Evolutionary conservation across 2,113 vertebrate genomes (phyloP), one percentile per base, ranked within the genome.

Genomic region (Brachypteracias leptosomus): DNA sequence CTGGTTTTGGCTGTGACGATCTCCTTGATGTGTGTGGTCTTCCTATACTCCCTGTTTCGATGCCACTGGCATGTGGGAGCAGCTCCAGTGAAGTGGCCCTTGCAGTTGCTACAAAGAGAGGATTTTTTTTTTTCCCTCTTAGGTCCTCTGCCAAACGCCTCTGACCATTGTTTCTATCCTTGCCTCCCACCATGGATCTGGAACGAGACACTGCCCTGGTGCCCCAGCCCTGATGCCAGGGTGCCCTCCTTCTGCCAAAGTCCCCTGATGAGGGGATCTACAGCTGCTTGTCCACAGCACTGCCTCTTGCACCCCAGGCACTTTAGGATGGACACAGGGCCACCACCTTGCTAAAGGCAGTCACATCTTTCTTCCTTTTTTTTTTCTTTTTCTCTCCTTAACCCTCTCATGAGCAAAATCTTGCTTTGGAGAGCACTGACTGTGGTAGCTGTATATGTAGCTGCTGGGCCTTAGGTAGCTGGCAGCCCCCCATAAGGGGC

Each of bases 1-100:
- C 54, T 88, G 77, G 74, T 46, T 93, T 95, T 81, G 66, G 36
- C 94, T 87, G 81, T 65, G 71, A 82, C 3, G 1, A 36, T 79
- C 82, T 81, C 67, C 90, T 96, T 91, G 72, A 95, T 88, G 93
- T 94, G 95, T 96, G 96, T 96, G 95, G 96, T 96, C 95, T 80
- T 80, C 71, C 85, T 7, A 10, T 51, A 4, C 25, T 87, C 78
- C 67, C n/a, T 2, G 2, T 73, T 65, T 73, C 3, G 12, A 57
- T 0, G 52, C 95, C 35, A 9, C 76, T 7, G 20, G 91, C 16
- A 0, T 82, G 85, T 91, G 88, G 70, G 92, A 97, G 82, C 94
- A 95, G 89, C 65, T 33, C 2, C 90, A 91, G 46, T 80, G 72
- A 93, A 94, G 57, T 88, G 89, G 95, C 86, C 90, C 65, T 18